Base-by-base conservation (phyloP, 2,888 invertebrate genomes). In the Thymelicus sylvestris region DNA sequence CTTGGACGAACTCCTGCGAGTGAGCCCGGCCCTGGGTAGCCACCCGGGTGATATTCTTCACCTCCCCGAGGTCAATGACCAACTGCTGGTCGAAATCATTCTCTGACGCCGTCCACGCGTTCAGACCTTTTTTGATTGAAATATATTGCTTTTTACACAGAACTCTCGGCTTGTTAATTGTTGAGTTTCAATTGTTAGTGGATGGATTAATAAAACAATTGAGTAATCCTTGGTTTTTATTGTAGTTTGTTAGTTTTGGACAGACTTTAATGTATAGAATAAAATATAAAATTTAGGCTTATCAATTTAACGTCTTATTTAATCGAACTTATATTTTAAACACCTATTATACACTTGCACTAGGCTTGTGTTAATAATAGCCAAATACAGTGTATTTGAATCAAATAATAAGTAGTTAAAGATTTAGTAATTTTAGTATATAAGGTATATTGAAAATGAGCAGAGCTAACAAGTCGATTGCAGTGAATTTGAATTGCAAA, bases 31-130 rank as follows among this genome's bases (percentile, higher is more conserved):
- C 99, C 88, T 98, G 98, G 39, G 98, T 97, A 77, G 97, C 96
- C 72, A 99, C 96, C 76, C 96, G 95, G 50, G 98, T 98, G 79
- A 99, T 95, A 90, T 98, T 98, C 95, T 96, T 97, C 78, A 97
- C 95, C 81, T 95, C 94, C 73, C 97, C 97, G 90, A 99, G 94
- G 94, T 99, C 98, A 85, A 99, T 95, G 77, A 97, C 96, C 80
- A 99, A 95, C 91, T 97, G 97, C 93, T 99, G 99, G 87, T 96
- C 97, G 91, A 98, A 98, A 94, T 99, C 98, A 85, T 97, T 97
- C 90, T 95, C 96, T 83, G 96, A 96, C 69, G 98, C 97, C 77
- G 98, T 97, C 98, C 98, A 98, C 84, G 98, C 98, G 95, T 97
- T 97, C 88, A 95, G 95, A 95, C 97, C 97, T 97, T 96, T 72